Evolutionary conservation across 2,797 vertebrate genomes (phyloP).

Genomic region (Sebastiscus tertius): DNA sequence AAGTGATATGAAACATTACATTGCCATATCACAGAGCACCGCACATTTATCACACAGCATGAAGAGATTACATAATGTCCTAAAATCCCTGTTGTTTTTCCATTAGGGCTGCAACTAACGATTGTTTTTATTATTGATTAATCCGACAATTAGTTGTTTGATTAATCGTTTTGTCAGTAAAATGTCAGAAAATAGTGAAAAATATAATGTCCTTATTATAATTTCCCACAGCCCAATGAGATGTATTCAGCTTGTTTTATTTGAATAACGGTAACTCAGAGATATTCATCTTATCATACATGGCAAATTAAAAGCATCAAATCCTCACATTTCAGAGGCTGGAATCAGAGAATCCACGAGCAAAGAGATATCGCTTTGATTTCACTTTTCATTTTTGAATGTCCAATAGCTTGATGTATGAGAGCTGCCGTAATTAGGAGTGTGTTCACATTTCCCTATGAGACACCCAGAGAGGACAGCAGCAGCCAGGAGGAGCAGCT

Average conservation of each 20-base stretch:
- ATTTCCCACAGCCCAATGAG: neutral
- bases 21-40: neutral
- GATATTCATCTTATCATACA: neutral
- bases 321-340: neutral
- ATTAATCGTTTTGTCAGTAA: neutral
- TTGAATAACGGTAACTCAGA: neutral
- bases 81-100: neutral
- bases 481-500: neutral
- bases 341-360: neutral
- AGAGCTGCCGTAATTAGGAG: neutral
- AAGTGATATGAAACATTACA: neutral
- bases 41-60: slow-evolving; percentile 4
- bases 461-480: neutral
- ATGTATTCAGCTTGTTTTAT: neutral
- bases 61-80: neutral
- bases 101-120: neutral
- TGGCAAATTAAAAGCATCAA: neutral
- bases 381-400: neutral
- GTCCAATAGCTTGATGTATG: neutral
- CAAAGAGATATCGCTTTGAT: neutral
- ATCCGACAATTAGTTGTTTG: neutral
- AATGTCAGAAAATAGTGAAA: neutral
- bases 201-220: neutral
- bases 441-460: neutral
- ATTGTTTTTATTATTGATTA: neutral